Evolutionary conservation across 2,797 vertebrate genomes (phyloP).

Genomic region (Cynopterus sphinx): DNA sequence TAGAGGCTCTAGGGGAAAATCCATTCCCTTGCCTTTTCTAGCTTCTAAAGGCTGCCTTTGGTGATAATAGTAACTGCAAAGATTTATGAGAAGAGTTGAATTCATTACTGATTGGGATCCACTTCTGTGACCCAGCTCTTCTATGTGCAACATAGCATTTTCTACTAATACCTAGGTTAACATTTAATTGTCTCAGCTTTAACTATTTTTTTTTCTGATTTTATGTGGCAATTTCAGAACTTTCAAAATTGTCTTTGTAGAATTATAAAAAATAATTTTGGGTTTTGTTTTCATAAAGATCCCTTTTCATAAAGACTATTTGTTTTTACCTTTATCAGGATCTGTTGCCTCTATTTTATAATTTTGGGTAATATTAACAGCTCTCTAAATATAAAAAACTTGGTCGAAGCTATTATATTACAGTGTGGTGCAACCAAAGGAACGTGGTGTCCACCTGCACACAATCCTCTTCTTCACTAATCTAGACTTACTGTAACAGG

Average conservation of each 20-base stretch:
- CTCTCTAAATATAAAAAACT: neutral
- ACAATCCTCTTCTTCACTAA: neutral
- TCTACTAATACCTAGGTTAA: neutral
- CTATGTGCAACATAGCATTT: neutral
- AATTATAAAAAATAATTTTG: neutral
- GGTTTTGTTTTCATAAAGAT: neutral
- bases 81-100: constrained; percentile 19
- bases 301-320: neutral
- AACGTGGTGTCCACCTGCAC: neutral
- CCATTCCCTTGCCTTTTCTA: neutral
- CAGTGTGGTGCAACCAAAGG: neutral
- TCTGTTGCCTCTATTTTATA: neutral
- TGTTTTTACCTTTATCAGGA: neutral
- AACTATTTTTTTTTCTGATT: neutral
- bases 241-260: neutral
- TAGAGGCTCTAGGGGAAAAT: fast-evolving
- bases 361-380: neutral
- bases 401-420: neutral
- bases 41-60: neutral
- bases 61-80: neutral
- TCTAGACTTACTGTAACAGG: neutral
- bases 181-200: constrained; percentile 40
- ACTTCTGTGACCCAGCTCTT: neutral
- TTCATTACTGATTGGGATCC: neutral
- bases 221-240: constrained; percentile 29